Base-by-base conservation (phyloP, 2,113 vertebrate species). In the Mellivora capensis region DNA sequence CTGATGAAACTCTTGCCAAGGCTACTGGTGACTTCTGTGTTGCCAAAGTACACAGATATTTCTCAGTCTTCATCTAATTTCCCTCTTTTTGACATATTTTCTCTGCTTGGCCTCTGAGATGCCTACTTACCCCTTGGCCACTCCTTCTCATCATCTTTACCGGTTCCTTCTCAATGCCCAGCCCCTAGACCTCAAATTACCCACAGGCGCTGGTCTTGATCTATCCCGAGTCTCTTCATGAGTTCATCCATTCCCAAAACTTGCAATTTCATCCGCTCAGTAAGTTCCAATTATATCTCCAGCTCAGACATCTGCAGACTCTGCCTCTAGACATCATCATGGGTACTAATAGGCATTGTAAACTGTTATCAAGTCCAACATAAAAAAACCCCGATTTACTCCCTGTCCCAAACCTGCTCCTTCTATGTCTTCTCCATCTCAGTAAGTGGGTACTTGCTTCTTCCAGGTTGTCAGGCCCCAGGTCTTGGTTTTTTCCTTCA, bases 371-470 rank as follows among this genome's bases (percentile, higher is more conserved):
- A 5, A 1, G 29, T 64, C 17, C 23, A 10, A 34, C 61, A 18
- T 52, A 29, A 42, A 39, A 64, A 67, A n/a, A 12, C 15, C 42
- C 64, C 1, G 1, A 31, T 49, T 49, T 62, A 37, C 14, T 90
- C 72, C 79, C 44, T 1, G 1, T 7, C 17, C 0, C 4, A 37
- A 3, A 11, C 14, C 25, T 6, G 23, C 39, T 34, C 47, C 20
- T 31, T 15, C 71, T 21, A 0, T 1, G 59, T 10, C 47, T 37
- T 49, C 6, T 62, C 15, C 4, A 0, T 21, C 29, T 49, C 23
- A 6, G 27, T 42, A 37, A n/a, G 15, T 9, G 57, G 21, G 1
- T 23, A 12, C 2, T 37, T 27, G 6, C 7, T 81, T 18, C 72
- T 76, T 82, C 15, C 4, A 31, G 59, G 13, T 72, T 42, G 59